phyloP scores from a whole-genome alignment of 1,140 invertebrate genomes.

The Lordiphosa stackelbergi region DNA sequence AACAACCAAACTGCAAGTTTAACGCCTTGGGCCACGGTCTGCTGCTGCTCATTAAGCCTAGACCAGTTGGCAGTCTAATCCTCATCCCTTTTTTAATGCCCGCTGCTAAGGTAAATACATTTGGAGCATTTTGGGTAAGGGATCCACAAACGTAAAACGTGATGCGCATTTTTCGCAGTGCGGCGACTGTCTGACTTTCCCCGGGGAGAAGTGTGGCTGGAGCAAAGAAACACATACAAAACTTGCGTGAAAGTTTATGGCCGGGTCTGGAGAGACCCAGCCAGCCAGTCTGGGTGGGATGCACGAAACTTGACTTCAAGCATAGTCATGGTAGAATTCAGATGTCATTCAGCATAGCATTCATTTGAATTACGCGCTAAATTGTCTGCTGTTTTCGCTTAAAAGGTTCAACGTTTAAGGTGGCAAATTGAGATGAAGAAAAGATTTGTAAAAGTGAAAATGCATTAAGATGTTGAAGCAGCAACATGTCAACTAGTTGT shows the following conservation, averaged over 20 bases:
- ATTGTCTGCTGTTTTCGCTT: constrained; percentile 42
- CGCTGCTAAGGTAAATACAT: constrained; percentile 60
- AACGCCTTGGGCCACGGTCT: neutral
- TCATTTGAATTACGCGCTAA: constrained; percentile 52
- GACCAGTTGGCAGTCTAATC: constrained; percentile 20
- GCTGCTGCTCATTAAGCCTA: constrained; percentile 37
- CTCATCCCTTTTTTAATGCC: constrained; percentile 47
- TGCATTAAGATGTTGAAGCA: constrained; percentile 11
- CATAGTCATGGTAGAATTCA: constrained; percentile 33
- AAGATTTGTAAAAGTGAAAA: neutral
- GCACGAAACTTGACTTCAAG: constrained; percentile 37
- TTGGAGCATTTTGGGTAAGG: constrained; percentile 36
- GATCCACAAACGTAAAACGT: constrained; percentile 61
- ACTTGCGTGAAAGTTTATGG: constrained; percentile 62
- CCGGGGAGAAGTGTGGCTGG: neutral
- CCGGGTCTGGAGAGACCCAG: constrained; percentile 11
- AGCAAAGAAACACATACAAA: constrained; percentile 40
- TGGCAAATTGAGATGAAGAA: constrained; percentile 22
- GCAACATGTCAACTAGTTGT: neutral
- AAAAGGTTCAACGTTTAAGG: constrained; percentile 35
- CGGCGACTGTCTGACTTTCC: constrained; percentile 22
- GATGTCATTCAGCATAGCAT: constrained; percentile 54
- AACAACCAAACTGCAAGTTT: no score
- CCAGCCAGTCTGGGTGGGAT: constrained; percentile 3
- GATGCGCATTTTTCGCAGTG: constrained; percentile 73